Percentiles rank a stretch among this genome's conserved stretches.
These are phyloP conservation scores for Scaptodrosophila latifasciaeformis DNA, from an alignment of 2,888 invertebrate genomes.

Conservation along the genomic window DNA sequence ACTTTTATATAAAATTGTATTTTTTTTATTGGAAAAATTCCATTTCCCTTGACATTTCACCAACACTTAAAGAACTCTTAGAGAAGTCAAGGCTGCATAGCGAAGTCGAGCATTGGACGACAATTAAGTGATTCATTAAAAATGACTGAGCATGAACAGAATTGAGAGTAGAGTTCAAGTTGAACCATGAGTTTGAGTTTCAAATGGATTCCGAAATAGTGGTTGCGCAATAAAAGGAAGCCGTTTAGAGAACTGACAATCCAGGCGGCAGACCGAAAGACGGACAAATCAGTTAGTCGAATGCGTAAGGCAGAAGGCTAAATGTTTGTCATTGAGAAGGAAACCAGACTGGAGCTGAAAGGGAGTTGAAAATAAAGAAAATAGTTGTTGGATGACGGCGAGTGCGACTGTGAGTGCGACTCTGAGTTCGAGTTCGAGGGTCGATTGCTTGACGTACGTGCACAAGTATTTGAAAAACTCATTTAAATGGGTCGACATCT, in stretches of 20 bases:
- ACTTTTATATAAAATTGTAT: too few species aligned
- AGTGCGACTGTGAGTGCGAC: slow-evolving; percentile 35
- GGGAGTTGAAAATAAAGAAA: slow-evolving; percentile 41
- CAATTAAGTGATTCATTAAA: slow-evolving; percentile 70
- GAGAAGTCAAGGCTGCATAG: too few species aligned
- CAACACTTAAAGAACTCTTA: too few species aligned
- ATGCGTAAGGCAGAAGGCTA: neutral
- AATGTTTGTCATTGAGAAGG: slow-evolving; percentile 1
- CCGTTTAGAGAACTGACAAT: slow-evolving; percentile 9
- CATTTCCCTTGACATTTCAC: too few species aligned
- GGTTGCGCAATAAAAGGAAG: slow-evolving; percentile 24
- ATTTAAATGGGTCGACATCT: slow-evolving; percentile 55
- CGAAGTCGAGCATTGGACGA: slow-evolving; percentile 35
- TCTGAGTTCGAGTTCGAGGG: slow-evolving; percentile 11
- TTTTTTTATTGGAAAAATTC: too few species aligned
- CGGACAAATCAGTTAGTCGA: neutral
- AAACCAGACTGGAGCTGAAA: too few species aligned
- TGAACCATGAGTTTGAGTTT: slow-evolving; percentile 25
- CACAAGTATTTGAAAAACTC: slow-evolving; percentile 68
- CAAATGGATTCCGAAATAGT: slow-evolving; percentile 30
- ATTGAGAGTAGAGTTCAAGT: slow-evolving; percentile 45
- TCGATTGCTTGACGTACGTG: slow-evolving; percentile 50
- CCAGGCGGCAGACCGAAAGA: too few species aligned
- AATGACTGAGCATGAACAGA: slow-evolving; percentile 67
- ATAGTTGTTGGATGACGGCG: slow-evolving; percentile 45